Base-by-base conservation (phyloP, 1,140 invertebrate genomes). In the Carposina sasakii region DNA sequence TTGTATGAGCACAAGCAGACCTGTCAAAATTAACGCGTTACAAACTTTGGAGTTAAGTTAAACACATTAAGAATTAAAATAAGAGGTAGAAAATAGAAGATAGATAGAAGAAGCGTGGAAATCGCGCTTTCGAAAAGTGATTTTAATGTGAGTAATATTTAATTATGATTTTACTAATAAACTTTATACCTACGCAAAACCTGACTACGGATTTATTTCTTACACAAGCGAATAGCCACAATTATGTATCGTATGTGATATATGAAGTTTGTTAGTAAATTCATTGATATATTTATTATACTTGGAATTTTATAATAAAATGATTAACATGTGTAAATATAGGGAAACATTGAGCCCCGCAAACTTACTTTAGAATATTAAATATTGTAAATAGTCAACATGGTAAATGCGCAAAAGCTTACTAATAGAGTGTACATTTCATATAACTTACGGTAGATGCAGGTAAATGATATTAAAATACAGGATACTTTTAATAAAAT, bases 321-420 rank as follows among this genome's bases (percentile, higher is more conserved):
- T 28, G 24, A 6, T 6, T 28, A 6, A 6, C 6, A 28, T 28
- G 6, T 6, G 12, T 28, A 28, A 28, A 28, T 6, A 28, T 6
- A 42, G 23, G 22, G 19, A 43, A 21, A 50, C 24, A 12, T 47
- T 40, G 57, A 71, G 59, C 62, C 62, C 56, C 56, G 30, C 30
- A 59, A 50, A 51, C 51, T 66, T 60, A 59, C 46, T 64, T 63
- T 60, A 68, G 54, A 67, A 49, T 33, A 65, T 47, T 52, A 55
- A 70, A 69, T 76, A 74, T 74, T 52, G 59, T 70, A n/a, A 81
- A 76, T 77, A 81, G 68, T 81, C 73, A 83, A 83, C 79, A 77
- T 77, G 67, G 73, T 81, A 83, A 81, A 83, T 72, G 75, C 71
- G 55, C 70, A 79, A 76, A 83, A 81, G 76, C 75, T 77, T 78